These are phyloP conservation scores for Chironomus tepperi DNA, from an alignment of 1,140 invertebrate genomes.

Conservation along the genomic window DNA sequence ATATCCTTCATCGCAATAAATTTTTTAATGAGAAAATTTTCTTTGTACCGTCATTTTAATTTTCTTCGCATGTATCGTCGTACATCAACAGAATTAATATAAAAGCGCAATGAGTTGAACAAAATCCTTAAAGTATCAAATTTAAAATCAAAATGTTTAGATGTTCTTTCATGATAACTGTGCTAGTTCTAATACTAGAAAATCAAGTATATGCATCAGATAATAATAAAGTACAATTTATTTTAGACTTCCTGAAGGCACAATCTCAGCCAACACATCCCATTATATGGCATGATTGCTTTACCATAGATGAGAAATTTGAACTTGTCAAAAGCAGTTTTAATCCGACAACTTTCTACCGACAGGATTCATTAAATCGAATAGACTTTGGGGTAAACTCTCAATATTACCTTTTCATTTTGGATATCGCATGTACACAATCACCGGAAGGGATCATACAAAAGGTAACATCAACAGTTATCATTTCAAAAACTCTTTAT, in stretches of 20 bases:
- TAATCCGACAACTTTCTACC: not conserved
- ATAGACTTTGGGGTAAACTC: slow-evolving; percentile 1
- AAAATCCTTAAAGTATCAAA: not conserved
- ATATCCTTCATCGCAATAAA: too few relatives aligned
- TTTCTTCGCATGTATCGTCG: too few relatives aligned
- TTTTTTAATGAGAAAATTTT: too few relatives aligned
- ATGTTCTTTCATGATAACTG: not conserved
- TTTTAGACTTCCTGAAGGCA: not conserved
- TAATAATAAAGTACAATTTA: slow-evolving; percentile 17
- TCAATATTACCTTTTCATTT: slow-evolving; percentile 1
- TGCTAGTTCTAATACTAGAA: too few relatives aligned
- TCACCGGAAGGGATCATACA: slow-evolving; percentile 14
- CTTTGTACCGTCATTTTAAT: too few relatives aligned
- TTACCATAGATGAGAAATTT: not conserved
- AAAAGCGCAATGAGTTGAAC: not conserved
- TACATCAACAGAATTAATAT: too few relatives aligned
- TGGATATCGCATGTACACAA: not conserved
- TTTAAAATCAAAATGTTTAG: not conserved
- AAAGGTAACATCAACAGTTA: not conserved
- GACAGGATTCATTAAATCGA: slow-evolving; percentile 14
- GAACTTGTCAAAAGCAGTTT: slow-evolving; percentile 4
- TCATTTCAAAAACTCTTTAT: too few relatives aligned
- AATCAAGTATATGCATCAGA: not conserved
- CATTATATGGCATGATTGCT: not conserved
- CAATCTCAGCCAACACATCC: not conserved